Percentiles rank a stretch among this genome's conserved stretches.
Evolutionary conservation across 2,888 invertebrate species (phyloP).

Genomic region (Sylvicola cinctus): DNA sequence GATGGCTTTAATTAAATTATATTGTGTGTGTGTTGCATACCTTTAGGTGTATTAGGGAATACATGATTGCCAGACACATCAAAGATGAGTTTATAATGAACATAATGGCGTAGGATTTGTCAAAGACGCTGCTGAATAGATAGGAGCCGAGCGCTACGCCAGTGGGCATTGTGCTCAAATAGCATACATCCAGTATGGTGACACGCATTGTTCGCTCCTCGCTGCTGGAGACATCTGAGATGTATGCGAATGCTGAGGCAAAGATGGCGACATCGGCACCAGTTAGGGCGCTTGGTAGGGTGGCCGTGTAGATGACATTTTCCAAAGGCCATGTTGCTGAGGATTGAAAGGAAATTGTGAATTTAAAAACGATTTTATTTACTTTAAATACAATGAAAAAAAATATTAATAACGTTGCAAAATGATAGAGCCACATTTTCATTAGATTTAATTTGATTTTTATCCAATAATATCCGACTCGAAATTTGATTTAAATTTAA

Average conservation of each 20-base stretch:
- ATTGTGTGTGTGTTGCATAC: slow-evolving; percentile 11
- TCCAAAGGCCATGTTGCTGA: slow-evolving; percentile 46
- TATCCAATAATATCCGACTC: too few relatives aligned
- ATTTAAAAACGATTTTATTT: neutral
- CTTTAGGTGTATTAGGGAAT: slow-evolving; percentile 38
- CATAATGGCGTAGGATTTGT: slow-evolving; percentile 49
- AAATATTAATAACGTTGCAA: too few relatives aligned
- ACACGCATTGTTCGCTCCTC: slow-evolving; percentile 55
- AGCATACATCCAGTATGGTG: slow-evolving; percentile 61
- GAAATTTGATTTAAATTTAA: too few relatives aligned
- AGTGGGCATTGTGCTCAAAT: slow-evolving; percentile 63
- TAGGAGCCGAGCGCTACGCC: slow-evolving; percentile 55
- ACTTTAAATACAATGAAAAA: neutral
- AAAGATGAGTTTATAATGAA: slow-evolving; percentile 46
- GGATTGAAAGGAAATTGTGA: slow-evolving; percentile 3
- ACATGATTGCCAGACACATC: slow-evolving; percentile 38
- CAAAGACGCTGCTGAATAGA: slow-evolving; percentile 36
- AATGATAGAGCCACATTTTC: neutral
- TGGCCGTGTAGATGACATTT: slow-evolving; percentile 53
- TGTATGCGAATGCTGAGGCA: slow-evolving; percentile 56
- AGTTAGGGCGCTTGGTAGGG: slow-evolving; percentile 52
- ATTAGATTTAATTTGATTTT: too few relatives aligned
- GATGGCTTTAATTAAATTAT: neutral
- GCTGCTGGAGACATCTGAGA: slow-evolving; percentile 53
- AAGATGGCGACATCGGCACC: slow-evolving; percentile 66